phyloP scores from a whole-genome alignment of 2,888 invertebrate genomes.

The Toxonevra muliebris region DNA sequence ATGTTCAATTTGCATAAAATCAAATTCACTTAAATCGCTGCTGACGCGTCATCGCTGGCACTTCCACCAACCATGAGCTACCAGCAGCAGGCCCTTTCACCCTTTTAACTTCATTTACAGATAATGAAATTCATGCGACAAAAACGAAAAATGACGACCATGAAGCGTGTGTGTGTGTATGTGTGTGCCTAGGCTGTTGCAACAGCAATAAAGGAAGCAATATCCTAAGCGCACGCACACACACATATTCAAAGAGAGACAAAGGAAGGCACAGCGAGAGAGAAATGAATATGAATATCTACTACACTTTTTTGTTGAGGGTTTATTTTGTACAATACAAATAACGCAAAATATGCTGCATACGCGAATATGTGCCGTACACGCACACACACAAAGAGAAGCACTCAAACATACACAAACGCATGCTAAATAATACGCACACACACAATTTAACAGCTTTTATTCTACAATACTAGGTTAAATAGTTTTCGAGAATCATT shows the following conservation, averaged over 20 bases:
- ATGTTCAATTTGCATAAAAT: conserved; percentile 17
- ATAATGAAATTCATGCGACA: conserved; percentile 20
- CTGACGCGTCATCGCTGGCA: neutral
- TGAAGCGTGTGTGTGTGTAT: neutral
- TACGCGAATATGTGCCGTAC: neutral
- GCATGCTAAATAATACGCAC: neutral
- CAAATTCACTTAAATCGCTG: conserved; percentile 17
- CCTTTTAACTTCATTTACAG: neutral
- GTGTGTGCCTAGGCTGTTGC: neutral
- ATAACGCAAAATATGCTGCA: neutral
- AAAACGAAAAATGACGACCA: neutral
- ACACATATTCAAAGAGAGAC: too few relatives aligned
- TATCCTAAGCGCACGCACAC: too few relatives aligned
- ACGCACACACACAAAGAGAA: conserved; percentile 2
- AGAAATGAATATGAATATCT: too few relatives aligned
- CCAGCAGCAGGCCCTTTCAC: neutral
- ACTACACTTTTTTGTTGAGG: too few relatives aligned
- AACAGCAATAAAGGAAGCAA: too few relatives aligned
- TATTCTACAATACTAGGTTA: neutral
- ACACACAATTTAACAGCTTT: neutral
- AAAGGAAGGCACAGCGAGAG: too few relatives aligned
- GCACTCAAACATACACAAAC: neutral
- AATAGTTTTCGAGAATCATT: neutral
- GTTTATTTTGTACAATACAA: too few relatives aligned
- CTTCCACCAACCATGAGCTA: neutral